These are phyloP conservation scores for Chelmon rostratus DNA, from an alignment of 2,797 vertebrate genomes.

Conservation along the genomic window DNA sequence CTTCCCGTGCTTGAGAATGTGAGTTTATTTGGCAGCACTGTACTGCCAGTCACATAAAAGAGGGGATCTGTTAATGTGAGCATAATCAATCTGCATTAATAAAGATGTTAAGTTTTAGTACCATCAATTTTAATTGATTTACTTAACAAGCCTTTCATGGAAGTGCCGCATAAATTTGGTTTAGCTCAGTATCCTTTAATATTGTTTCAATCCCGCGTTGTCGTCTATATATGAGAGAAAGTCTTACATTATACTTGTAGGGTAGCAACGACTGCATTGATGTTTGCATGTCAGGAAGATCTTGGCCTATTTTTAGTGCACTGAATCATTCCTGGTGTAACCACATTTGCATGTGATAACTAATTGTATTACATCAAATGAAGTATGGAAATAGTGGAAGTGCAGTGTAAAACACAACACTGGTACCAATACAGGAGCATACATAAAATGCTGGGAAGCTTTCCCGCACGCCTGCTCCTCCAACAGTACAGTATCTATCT, in stretches of 20 bases:
- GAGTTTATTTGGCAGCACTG: background rate
- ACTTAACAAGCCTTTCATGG: background rate
- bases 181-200: background rate
- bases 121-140: background rate
- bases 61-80: background rate
- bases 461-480: too few relatives aligned
- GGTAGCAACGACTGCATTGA: background rate
- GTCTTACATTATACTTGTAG: background rate
- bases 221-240: background rate
- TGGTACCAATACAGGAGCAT: background rate
- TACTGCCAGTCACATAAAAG: background rate
- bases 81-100: background rate
- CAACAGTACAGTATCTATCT: too few relatives aligned
- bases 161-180: background rate
- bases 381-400: background rate
- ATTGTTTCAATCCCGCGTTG: background rate
- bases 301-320: background rate
- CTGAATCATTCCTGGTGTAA: background rate
- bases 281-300: background rate
- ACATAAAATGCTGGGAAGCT: background rate
- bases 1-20: background rate
- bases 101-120: background rate
- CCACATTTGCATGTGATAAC: background rate
- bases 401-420: background rate
- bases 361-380: background rate